Base-by-base conservation (phyloP, 2,113 vertebrate genomes). In the Oreocharis arfaki region DNA sequence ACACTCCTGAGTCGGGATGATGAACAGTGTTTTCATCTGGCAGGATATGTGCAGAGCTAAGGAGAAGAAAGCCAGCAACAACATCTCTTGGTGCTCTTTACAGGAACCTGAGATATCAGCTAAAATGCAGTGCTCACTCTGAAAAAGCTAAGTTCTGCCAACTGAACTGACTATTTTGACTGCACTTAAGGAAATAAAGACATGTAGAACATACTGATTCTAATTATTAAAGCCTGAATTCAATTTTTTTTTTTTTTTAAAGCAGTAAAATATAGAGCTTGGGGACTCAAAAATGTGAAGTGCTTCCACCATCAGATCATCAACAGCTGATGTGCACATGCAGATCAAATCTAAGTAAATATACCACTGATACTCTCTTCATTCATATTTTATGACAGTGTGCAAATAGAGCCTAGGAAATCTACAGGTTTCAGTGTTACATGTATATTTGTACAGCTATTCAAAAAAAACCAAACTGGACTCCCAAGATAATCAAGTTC, bases 401-500 rank as follows among this genome's bases (percentile, higher is more conserved):
- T 30, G 20, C 18, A 67, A 57, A 73, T 16, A 69, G 63, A 88
- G 13, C 16, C 16, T 17, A 63, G 52, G 59, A 80, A 76, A 71
- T 6, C 16, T 50, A 50, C 35, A 87, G 15, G 4, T 23, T 74
- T 84, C 13, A 30, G 23, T 65, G 14, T 53, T 37, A 82, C 13
- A 55, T 63, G 33, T 30, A 30, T 71, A 65, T 53, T 59, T 63
- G 5, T 68, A 17, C 13, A 64, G 16, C 33, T 50, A 30, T 30
- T 63, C 7, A 0, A 6, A 27, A 57, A 24, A 3, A 26, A 2
- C n/a, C n/a, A 5, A 47, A 46, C 6, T n/a, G 13, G n/a, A 50
- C 5, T 70, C 7, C 15, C 53, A 87, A 70, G 24, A 41, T 16
- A 78, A 78, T 20, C 2, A 68, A 55, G 1, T 49, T 78, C 22